These are phyloP conservation scores for Amphiprion percula DNA, from an alignment of 2,113 vertebrate genomes.

Conservation along the genomic window DNA sequence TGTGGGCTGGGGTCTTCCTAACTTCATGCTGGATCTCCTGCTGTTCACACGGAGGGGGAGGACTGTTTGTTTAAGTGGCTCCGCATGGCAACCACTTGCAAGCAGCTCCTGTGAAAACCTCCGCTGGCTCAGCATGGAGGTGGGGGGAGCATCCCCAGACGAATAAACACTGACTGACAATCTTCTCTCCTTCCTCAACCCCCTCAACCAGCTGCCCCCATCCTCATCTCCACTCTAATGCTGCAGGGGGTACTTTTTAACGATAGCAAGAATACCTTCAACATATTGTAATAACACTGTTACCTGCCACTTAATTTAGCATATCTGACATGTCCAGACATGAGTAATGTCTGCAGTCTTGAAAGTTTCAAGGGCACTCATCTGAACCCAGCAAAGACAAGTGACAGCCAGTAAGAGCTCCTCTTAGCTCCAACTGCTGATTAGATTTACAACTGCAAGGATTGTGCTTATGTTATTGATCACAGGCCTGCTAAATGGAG, in stretches of 20 bases:
- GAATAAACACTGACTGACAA: slow-evolving; percentile 12
- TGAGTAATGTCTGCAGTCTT: neutral
- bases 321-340: neutral
- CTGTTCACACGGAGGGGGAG: slow-evolving; percentile 63
- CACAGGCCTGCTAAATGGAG: too few relatives aligned
- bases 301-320: too few relatives aligned
- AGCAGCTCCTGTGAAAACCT: slow-evolving; percentile 64
- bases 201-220: neutral
- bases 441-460: too few relatives aligned
- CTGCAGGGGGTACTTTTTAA: too few relatives aligned
- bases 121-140: slow-evolving; percentile 42
- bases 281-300: too few relatives aligned
- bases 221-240: neutral
- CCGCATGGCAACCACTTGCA: slow-evolving; percentile 72
- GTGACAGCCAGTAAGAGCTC: too few relatives aligned
- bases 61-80: slow-evolving; percentile 73
- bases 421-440: too few relatives aligned
- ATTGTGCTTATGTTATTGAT: too few relatives aligned
- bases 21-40: slow-evolving; percentile 40
- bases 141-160: slow-evolving; percentile 7
- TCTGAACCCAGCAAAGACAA: too few relatives aligned
- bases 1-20: slow-evolving; percentile 28
- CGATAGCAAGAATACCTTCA: too few relatives aligned
- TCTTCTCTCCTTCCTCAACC: neutral
- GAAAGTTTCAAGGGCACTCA: neutral